phyloP scores from a whole-genome alignment of 1,140 invertebrate species.

The Reticulitermes speratus region DNA sequence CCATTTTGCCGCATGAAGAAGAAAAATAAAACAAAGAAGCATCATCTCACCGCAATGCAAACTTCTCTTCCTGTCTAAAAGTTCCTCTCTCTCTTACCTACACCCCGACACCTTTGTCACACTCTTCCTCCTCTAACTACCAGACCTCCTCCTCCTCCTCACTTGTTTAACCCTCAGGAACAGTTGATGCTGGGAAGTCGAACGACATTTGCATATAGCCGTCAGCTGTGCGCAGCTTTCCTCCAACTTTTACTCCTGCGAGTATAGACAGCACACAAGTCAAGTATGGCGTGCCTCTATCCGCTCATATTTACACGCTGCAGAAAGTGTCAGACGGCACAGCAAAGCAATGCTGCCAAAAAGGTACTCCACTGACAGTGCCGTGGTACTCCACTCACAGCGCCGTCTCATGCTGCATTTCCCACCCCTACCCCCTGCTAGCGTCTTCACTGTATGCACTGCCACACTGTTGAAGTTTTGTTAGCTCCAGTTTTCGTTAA shows the following conservation, averaged over 20 bases:
- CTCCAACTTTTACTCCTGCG: slow-evolving; percentile 21
- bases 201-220: slow-evolving; percentile 21
- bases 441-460: background rate
- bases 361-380: background rate
- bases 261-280: background rate
- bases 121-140: slow-evolving; percentile 9
- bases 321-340: slow-evolving; percentile 1
- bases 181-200: slow-evolving; percentile 15
- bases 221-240: slow-evolving; percentile 17
- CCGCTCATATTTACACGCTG: slow-evolving; percentile 4
- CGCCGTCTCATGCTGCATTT: background rate
- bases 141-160: background rate
- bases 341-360: background rate
- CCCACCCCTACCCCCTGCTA: background rate
- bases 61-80: background rate
- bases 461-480: background rate
- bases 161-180: background rate
- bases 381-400: no score
- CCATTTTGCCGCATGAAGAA: background rate
- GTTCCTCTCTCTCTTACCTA: background rate
- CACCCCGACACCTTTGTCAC: background rate
- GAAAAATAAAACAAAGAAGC: slow-evolving; percentile 11
- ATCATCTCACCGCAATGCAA: background rate
- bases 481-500: slow-evolving; percentile 11
- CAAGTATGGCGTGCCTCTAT: background rate